Conservation (phyloP, 92 coral and sea anemone species). For the Phymanthus crucifer region DNA sequence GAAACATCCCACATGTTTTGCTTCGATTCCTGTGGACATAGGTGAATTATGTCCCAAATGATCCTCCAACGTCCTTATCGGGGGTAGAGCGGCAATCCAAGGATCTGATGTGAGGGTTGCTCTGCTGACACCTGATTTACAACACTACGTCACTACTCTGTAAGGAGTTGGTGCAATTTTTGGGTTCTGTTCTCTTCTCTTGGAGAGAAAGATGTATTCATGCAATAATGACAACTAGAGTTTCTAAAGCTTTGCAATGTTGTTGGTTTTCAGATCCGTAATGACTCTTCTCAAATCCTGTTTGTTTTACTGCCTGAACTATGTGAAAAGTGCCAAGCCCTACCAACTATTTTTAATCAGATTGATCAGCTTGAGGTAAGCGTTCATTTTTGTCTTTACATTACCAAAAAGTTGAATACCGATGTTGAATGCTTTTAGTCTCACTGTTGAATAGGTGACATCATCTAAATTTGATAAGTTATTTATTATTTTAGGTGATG, state of each 20-base stretch:
- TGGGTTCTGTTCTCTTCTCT: slow-evolving; percentile 58
- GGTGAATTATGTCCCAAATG: not conserved
- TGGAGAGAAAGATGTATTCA: not conserved
- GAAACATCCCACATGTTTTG: slow-evolving; percentile 49
- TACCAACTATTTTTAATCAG: slow-evolving; percentile 87
- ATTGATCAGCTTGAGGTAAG: slow-evolving; percentile 90
- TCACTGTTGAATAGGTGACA: too few species aligned
- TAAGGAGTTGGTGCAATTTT: slow-evolving; percentile 92
- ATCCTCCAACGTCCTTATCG: slow-evolving; percentile 89
- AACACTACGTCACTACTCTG: slow-evolving; percentile 82
- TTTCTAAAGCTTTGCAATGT: not conserved
- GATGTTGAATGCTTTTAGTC: too few species aligned
- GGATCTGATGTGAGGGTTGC: slow-evolving; percentile 96
- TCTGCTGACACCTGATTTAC: slow-evolving; percentile 93
- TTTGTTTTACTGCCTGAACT: slow-evolving; percentile 73
- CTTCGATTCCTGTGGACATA: not conserved
- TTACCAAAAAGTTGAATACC: too few species aligned
- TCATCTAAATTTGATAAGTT: too few species aligned
- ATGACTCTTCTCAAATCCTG: slow-evolving; percentile 88
- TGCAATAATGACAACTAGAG: not conserved
- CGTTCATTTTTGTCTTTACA: too few species aligned
- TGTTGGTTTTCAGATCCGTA: slow-evolving; percentile 65
- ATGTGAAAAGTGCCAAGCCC: slow-evolving; percentile 72
- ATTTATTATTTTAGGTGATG: too few species aligned
- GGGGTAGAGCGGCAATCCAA: slow-evolving; percentile 92